Evolutionary conservation across 2,888 invertebrate species (phyloP).

Genomic region (Lordiphosa fenestrarum): DNA sequence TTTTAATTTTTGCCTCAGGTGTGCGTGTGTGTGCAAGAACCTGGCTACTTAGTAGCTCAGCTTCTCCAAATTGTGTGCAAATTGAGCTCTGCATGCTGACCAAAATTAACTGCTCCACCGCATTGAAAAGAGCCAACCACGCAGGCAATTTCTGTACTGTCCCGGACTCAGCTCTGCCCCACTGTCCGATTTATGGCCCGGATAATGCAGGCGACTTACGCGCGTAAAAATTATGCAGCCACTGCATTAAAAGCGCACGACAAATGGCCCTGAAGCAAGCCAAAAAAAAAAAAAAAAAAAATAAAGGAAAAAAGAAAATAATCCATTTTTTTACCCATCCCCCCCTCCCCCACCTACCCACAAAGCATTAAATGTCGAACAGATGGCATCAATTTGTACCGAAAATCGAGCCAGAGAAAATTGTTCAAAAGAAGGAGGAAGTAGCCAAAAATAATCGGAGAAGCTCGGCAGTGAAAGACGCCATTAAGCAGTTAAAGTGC

Average conservation of each 20-base stretch:
- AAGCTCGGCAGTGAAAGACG: constrained; percentile 1
- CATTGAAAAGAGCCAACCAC: constrained; percentile 18
- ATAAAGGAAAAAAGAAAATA: not conserved
- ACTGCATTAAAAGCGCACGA: constrained; percentile 58
- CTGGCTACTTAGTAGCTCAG: constrained; percentile 3
- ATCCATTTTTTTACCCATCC: not conserved
- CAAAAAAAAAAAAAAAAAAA: constrained; percentile 22
- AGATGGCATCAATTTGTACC: constrained; percentile 67
- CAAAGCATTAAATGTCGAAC: constrained; percentile 59
- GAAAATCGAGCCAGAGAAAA: constrained; percentile 26
- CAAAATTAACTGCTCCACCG: constrained; percentile 64
- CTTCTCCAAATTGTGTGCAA: constrained; percentile 48
- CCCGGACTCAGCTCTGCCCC: too few relatives aligned
- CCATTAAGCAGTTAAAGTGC: constrained; percentile 25
- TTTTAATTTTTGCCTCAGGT: not conserved
- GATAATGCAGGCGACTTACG: constrained; percentile 74
- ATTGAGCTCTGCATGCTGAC: constrained; percentile 47
- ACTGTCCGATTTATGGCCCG: constrained; percentile 56
- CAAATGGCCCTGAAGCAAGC: constrained; percentile 34
- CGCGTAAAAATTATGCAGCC: constrained; percentile 64
- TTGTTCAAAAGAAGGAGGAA: not conserved
- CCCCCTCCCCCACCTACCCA: not conserved
- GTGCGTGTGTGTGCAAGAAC: not conserved
- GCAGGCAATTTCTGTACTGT: constrained; percentile 11
- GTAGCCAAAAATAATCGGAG: constrained; percentile 1